A percentile compares a stretch with the other conserved stretches of the same genome.
Evolutionary conservation across 92 coral and sea anemone species (phyloP).

Genomic region (Hydrozoanthus gracilis): DNA sequence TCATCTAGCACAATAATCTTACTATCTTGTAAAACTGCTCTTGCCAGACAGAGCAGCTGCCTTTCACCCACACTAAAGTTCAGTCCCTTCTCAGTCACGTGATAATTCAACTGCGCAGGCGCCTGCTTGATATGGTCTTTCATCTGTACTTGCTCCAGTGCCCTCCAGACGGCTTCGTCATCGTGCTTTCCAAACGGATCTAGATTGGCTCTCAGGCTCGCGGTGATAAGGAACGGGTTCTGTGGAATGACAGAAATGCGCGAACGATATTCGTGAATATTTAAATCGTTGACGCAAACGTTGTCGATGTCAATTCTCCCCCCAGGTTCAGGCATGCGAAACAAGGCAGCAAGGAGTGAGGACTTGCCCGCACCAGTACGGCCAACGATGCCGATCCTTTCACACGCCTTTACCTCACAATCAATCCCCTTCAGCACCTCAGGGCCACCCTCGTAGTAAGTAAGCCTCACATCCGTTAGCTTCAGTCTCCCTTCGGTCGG

Average conservation of each 20-base stretch:
- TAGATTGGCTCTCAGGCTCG: not conserved
- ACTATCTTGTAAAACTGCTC: not conserved
- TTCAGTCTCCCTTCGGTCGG: not conserved
- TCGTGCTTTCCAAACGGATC: not conserved
- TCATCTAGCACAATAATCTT: not conserved
- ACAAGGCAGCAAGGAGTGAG: conserved; percentile 44
- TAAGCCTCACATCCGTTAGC: not conserved
- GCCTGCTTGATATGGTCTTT: not conserved
- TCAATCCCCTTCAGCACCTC: not conserved
- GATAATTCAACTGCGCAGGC: conserved; percentile 1
- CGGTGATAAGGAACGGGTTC: not conserved
- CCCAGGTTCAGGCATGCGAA: conserved; percentile 50
- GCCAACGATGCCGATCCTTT: conserved; percentile 51
- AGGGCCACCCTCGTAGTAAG: not conserved
- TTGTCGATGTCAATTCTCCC: conserved; percentile 50
- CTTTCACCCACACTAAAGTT: conserved; percentile 2
- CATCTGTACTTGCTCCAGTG: conserved; percentile 1
- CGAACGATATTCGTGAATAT: conserved; percentile 44
- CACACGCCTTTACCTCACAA: not conserved
- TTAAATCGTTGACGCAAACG: conserved; percentile 28
- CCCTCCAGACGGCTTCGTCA: not conserved
- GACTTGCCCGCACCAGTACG: conserved; percentile 58
- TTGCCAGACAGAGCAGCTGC: not conserved
- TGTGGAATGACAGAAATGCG: conserved; percentile 56
- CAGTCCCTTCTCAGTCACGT: not conserved